Evolutionary conservation across 2,888 invertebrate genomes (phyloP), one percentile per base, ranked within the genome.

Genomic region (Drosophila sordidula): DNA sequence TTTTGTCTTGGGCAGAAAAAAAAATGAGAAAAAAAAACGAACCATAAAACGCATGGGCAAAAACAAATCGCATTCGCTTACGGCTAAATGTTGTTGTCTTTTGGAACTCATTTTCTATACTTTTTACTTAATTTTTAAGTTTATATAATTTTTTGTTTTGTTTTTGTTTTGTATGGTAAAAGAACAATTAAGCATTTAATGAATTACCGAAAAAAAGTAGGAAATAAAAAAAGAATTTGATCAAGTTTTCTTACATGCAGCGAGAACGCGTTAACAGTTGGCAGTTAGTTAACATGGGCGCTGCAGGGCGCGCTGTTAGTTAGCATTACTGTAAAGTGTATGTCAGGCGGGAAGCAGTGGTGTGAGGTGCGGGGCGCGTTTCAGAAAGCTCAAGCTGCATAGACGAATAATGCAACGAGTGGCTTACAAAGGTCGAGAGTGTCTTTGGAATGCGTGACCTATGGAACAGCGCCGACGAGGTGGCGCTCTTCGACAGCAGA

Each of bases 381-480:
- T 46, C 66, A 59, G 64, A 12, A 58, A 74, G 68, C 62, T 63
- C 74, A 74, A 66, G 50, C 58, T 49, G 79, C 65, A 61, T 47
- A 39, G 22, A 12, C 34, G 34, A 54, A 62, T 39, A 65, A 59
- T 67, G 66, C 50, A 44, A 59, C 70, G 51, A 65, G 42, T 69
- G 78, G 90, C 92, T 92, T 93, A 93, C 93, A 91, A 92, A 93
- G 87, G 92, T 90, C 84, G 91, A 91, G 75, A 91, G 90, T 80
- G 90, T 90, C 90, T 91, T 92, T 91, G 92, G 92, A 92, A 92
- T 92, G 91, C 92, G 92, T 86, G 93, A 92, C 89, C 91, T 92
- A 85, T 91, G 88, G 92, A 94, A 92, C 93, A 93, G 92, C 90
- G 92, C 90, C 91, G 94, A 89, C 92, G 94, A 91, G 51, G 91